A percentile compares a stretch with the other conserved stretches of the same genome.
Conservation (phyloP, 2,888 invertebrate species). For the Archips crataeganus region DNA sequence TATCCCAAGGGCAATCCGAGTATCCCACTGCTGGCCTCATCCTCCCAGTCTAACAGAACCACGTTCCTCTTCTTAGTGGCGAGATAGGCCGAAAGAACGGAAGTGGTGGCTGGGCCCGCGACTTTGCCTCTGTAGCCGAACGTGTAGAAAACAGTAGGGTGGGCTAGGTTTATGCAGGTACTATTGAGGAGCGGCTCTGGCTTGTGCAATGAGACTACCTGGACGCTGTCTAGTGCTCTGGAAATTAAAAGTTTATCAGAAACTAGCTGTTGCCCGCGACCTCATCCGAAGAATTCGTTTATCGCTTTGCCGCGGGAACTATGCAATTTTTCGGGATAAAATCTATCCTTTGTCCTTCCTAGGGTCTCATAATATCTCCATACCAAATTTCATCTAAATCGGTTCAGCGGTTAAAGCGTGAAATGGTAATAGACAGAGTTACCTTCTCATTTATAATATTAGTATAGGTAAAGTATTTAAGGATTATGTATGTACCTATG, state of each 20-base stretch:
- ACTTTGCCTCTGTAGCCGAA: slow-evolving; percentile 74
- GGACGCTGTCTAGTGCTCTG: slow-evolving; percentile 65
- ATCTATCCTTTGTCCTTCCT: too few species aligned
- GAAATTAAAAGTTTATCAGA: slow-evolving; percentile 35
- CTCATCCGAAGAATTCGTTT: too few species aligned
- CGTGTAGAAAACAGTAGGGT: slow-evolving; percentile 73
- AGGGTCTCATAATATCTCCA: too few species aligned
- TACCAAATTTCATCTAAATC: too few species aligned
- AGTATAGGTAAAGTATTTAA: too few species aligned
- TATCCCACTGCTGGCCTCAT: slow-evolving; percentile 70
- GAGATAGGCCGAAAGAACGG: slow-evolving; percentile 69
- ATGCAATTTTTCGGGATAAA: too few species aligned
- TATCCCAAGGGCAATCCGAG: slow-evolving; percentile 72
- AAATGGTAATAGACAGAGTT: too few species aligned
- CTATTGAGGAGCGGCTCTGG: slow-evolving; percentile 56
- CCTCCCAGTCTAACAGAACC: slow-evolving; percentile 76
- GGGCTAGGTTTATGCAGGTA: slow-evolving; percentile 62
- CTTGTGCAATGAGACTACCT: slow-evolving; percentile 57
- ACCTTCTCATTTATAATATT: too few species aligned
- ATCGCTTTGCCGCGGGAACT: too few species aligned
- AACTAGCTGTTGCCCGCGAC: too few species aligned
- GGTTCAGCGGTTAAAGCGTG: too few species aligned
- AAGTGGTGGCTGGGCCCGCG: slow-evolving; percentile 71
- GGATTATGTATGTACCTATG: too few species aligned
- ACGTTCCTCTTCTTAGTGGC: slow-evolving; percentile 72